Evolutionary conservation across 2,113 vertebrate genomes (phyloP).

Genomic region (Eretmochelys imbricata): DNA sequence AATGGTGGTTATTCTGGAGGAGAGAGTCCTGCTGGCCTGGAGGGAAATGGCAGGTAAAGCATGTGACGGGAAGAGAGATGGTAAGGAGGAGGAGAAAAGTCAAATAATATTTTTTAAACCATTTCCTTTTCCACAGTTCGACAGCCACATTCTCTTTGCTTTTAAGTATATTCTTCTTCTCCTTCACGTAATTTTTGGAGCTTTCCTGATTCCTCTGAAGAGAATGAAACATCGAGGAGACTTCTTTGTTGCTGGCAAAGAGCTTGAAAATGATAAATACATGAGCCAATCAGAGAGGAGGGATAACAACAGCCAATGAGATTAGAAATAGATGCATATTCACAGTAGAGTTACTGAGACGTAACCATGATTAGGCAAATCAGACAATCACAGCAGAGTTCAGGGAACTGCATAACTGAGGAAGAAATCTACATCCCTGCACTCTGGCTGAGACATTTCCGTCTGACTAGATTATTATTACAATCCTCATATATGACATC

Average conservation of each 20-base stretch:
- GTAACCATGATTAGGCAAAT: not conserved
- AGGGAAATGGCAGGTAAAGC: not conserved
- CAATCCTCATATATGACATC: not conserved
- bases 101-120: constrained; percentile 29
- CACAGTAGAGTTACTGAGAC: not conserved
- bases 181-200: not conserved
- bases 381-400: not conserved
- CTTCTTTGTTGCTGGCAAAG: not conserved
- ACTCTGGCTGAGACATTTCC: not conserved
- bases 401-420: constrained; percentile 1
- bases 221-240: not conserved
- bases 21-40: not conserved
- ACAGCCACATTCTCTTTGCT: not conserved
- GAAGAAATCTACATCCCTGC: not conserved
- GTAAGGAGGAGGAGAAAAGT: constrained; percentile 35
- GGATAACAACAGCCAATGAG: not conserved
- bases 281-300: not conserved
- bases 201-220: not conserved
- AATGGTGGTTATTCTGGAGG: constrained; percentile 1
- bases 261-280: not conserved
- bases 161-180: constrained; percentile 27
- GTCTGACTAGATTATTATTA: not conserved
- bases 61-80: constrained; percentile 10
- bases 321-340: not conserved
- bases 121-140: constrained; percentile 25